A percentile compares a stretch with the other conserved stretches of the same genome.
Evolutionary conservation across 2,113 vertebrate genomes (phyloP).

Genomic region (Marmota monax): DNA sequence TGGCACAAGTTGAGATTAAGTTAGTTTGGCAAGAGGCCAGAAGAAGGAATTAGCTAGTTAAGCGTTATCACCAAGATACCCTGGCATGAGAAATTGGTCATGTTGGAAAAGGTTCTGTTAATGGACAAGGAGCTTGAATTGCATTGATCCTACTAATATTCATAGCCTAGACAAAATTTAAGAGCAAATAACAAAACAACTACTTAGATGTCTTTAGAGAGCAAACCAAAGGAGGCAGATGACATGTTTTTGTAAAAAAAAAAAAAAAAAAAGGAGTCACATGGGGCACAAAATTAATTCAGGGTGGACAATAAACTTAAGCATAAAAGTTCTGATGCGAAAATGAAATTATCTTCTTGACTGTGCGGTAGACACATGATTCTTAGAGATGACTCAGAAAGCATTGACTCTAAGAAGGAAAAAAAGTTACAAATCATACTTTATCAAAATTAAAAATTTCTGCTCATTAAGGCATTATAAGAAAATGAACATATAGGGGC

Average conservation of each 20-base stretch:
- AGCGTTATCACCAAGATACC: background rate
- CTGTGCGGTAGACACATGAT: background rate
- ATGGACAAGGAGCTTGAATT: background rate
- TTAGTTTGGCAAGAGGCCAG: background rate
- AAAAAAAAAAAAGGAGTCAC: background rate
- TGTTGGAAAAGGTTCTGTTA: background rate
- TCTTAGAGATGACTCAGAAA: background rate
- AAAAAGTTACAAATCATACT: background rate
- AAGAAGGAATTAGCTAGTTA: background rate
- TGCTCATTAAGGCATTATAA: background rate
- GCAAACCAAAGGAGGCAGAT: background rate
- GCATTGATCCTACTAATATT: background rate
- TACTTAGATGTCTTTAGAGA: background rate
- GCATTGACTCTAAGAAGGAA: background rate
- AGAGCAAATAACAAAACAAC: background rate
- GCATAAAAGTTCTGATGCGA: background rate
- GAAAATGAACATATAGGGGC: background rate
- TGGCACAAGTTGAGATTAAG: background rate
- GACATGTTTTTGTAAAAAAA: background rate
- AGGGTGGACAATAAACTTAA: background rate
- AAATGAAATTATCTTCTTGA: background rate
- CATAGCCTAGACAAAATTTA: background rate
- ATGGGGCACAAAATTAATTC: background rate
- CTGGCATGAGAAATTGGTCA: background rate
- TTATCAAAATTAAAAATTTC: slow-evolving; percentile 27